Conservation (phyloP, 2,113 vertebrate genomes). For the Cephalophus harveyi region DNA sequence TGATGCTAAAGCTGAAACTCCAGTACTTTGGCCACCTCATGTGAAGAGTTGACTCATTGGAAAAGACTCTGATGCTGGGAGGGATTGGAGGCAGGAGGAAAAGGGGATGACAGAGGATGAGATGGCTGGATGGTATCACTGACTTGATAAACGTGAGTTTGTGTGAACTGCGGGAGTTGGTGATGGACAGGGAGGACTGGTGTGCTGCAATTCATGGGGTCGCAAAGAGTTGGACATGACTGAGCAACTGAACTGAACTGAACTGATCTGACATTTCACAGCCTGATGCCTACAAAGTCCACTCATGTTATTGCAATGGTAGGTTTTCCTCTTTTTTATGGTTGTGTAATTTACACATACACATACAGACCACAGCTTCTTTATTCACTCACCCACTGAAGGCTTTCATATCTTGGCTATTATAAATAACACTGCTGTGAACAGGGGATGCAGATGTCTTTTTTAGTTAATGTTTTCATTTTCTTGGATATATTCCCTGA, state of each 20-base stretch:
- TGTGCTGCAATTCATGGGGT: no score
- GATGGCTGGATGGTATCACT: no score
- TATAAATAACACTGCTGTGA: not conserved
- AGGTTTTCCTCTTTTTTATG: not conserved
- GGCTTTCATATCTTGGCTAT: not conserved
- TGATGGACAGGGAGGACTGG: no score
- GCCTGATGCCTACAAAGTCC: not conserved
- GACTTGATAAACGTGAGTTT: no score
- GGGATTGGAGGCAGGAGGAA: no score
- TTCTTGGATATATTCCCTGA: not conserved
- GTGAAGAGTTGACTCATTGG: no score
- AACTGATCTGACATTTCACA: not conserved
- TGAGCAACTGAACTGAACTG: no score
- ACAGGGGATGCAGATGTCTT: not conserved
- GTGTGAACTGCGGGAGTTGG: fast-evolving
- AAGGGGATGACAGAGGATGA: no score
- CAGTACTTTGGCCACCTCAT: no score
- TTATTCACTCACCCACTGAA: not conserved
- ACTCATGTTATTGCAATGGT: not conserved
- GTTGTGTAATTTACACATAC: not conserved
- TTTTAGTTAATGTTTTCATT: not conserved
- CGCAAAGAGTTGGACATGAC: fast-evolving
- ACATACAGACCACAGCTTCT: not conserved
- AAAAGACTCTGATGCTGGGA: no score
- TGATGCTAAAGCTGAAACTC: no score